These are phyloP conservation scores for Rhinichthys klamathensis DNA, from an alignment of 2,113 vertebrate species.

Conservation along the genomic window DNA sequence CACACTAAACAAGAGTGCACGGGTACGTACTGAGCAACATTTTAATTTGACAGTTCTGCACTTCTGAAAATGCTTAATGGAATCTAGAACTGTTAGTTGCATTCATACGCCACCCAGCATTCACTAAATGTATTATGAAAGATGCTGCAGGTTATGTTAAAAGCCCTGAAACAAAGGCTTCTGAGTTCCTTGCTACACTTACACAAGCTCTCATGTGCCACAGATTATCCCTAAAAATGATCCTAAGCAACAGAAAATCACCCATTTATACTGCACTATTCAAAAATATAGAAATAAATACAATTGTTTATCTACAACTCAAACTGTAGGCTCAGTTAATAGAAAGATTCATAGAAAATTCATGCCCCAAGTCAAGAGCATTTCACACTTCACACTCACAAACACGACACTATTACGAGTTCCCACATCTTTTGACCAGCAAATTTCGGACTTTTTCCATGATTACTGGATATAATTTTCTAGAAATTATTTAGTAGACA, in stretches of 20 bases:
- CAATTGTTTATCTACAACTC: conserved; percentile 5
- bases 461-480: background rate
- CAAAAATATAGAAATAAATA: background rate
- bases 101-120: conserved; percentile 10
- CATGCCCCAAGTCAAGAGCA: background rate
- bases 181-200: conserved; percentile 17
- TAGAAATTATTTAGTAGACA: background rate
- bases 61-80: conserved; percentile 16
- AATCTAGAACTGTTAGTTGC: conserved; percentile 12
- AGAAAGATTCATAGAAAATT: background rate
- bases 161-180: conserved; percentile 35
- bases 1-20: conserved; percentile 12
- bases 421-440: background rate
- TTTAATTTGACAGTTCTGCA: conserved; percentile 1
- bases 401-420: background rate
- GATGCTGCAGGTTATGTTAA: conserved; percentile 25
- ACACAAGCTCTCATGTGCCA: conserved; percentile 14
- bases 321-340: conserved; percentile 32
- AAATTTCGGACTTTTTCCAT: background rate
- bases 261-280: background rate
- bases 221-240: background rate
- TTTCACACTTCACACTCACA: background rate
- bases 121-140: conserved; percentile 38
- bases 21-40: background rate
- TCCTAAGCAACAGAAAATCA: background rate